Evolutionary conservation across 2,797 vertebrate species (phyloP).

Genomic region (Enteromius viviparus): DNA sequence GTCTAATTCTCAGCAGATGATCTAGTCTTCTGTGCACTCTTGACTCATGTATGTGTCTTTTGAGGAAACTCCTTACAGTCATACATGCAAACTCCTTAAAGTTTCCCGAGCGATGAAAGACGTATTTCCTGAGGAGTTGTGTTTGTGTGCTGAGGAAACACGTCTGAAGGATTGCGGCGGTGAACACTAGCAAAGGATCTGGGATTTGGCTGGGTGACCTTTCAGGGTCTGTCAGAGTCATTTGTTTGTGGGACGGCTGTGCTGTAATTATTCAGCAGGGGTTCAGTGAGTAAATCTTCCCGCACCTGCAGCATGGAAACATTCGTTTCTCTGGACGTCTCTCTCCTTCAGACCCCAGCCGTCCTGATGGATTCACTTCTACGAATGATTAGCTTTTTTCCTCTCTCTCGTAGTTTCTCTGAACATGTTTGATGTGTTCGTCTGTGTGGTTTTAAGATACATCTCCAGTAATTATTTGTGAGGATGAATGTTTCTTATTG

Average conservation of each 20-base stretch:
- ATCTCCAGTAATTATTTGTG: background rate
- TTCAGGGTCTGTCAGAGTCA: constrained; percentile 70
- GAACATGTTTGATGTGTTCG: background rate
- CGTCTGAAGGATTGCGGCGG: no score
- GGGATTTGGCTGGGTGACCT: constrained; percentile 70
- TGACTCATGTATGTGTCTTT: background rate
- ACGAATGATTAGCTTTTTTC: constrained; percentile 5
- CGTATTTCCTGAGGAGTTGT: background rate
- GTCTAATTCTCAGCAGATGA: background rate
- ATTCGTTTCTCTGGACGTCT: constrained; percentile 61
- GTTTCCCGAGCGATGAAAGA: background rate
- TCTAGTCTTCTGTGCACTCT: background rate
- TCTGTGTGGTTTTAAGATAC: background rate
- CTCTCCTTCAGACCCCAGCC: constrained; percentile 1
- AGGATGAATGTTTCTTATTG: background rate
- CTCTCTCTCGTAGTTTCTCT: background rate
- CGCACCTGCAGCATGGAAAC: constrained; percentile 61
- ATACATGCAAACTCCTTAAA: background rate
- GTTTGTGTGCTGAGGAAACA: background rate
- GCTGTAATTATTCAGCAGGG: constrained; percentile 71
- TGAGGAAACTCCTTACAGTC: no score
- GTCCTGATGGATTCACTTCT: constrained; percentile 42
- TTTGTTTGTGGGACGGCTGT: constrained; percentile 74
- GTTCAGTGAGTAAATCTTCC: constrained; percentile 60
- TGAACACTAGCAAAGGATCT: no score